These are phyloP conservation scores for Drosophila ironensis DNA, from an alignment of 1,140 invertebrate genomes.

Conservation along the genomic window DNA sequence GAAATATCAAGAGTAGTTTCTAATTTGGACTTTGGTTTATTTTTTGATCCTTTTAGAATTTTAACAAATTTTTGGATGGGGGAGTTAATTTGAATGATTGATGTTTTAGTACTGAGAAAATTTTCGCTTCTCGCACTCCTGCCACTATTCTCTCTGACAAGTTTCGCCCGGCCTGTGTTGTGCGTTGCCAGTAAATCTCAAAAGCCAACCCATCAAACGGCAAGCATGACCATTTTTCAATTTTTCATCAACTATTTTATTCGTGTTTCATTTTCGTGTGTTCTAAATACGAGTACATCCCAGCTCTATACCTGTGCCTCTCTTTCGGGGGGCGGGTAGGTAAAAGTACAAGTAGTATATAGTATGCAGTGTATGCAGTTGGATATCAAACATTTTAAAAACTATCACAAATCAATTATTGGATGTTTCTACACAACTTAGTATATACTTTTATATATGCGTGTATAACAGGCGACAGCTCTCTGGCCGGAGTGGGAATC, in stretches of 20 bases:
- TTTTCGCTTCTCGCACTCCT: background rate
- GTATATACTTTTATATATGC: constrained; percentile 37
- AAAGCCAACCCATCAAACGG: background rate
- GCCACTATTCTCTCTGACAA: constrained; percentile 1
- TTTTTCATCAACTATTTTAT: constrained; percentile 36
- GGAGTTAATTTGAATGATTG: constrained; percentile 61
- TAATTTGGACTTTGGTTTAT: constrained; percentile 70
- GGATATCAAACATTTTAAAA: constrained; percentile 75
- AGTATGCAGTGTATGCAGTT: constrained; percentile 40
- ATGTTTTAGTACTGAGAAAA: constrained; percentile 64
- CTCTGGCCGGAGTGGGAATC: constrained; percentile 11
- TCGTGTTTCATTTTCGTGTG: constrained; percentile 45
- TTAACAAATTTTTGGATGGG: constrained; percentile 66
- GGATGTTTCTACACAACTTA: constrained; percentile 70
- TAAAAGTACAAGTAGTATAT: constrained; percentile 17
- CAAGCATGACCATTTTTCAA: background rate
- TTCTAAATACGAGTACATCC: constrained; percentile 65
- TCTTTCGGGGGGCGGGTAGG: constrained; percentile 9
- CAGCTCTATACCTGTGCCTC: constrained; percentile 31
- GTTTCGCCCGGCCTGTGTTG: background rate
- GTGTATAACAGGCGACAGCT: constrained; percentile 29
- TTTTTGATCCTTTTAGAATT: constrained; percentile 78
- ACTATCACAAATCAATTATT: constrained; percentile 80
- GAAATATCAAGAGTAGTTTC: constrained; percentile 69
- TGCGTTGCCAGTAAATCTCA: no score